A percentile compares a stretch with the other conserved stretches of the same genome.
These are phyloP conservation scores for Potamarius usumacintae DNA, from an alignment of 2,113 vertebrate species.

Conservation along the genomic window DNA sequence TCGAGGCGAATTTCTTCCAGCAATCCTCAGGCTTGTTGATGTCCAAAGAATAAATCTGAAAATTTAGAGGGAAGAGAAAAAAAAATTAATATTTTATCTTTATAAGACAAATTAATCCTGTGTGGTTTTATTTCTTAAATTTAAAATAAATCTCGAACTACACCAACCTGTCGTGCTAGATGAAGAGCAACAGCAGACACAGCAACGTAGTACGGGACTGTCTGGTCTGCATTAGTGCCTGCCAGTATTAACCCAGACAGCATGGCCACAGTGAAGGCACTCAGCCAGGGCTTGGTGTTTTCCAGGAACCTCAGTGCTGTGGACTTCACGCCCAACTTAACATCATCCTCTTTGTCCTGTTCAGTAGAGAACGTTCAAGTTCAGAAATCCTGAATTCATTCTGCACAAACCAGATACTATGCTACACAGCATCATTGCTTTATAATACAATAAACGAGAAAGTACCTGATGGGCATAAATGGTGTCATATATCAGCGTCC, in stretches of 20 bases:
- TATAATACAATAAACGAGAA: neutral
- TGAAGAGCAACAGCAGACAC: constrained; percentile 76
- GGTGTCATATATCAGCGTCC: constrained; percentile 94
- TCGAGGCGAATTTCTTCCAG: constrained; percentile 92
- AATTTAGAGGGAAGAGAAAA: neutral
- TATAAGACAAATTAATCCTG: neutral
- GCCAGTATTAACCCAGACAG: constrained; percentile 76
- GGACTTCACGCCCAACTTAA: constrained; percentile 86
- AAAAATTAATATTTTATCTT: neutral
- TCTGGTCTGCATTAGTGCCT: constrained; percentile 82
- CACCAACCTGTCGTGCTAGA: constrained; percentile 81
- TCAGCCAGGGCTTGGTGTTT: constrained; percentile 87
- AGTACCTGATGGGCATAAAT: constrained; percentile 96
- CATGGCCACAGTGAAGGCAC: constrained; percentile 84
- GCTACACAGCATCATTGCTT: neutral
- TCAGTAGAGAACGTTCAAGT: constrained; percentile 14
- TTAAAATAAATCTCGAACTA: neutral
- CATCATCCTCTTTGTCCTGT: constrained; percentile 90
- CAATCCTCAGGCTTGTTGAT: constrained; percentile 89
- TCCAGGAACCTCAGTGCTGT: constrained; percentile 85
- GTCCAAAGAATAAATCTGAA: constrained; percentile 86
- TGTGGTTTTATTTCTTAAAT: neutral
- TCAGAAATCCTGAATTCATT: neutral
- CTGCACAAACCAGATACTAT: neutral
- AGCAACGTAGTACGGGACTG: constrained; percentile 79